A percentile compares a stretch with the other conserved stretches of the same genome.
phyloP scores from a whole-genome alignment of 2,888 invertebrate genomes.

The Drosophila gaucha region DNA sequence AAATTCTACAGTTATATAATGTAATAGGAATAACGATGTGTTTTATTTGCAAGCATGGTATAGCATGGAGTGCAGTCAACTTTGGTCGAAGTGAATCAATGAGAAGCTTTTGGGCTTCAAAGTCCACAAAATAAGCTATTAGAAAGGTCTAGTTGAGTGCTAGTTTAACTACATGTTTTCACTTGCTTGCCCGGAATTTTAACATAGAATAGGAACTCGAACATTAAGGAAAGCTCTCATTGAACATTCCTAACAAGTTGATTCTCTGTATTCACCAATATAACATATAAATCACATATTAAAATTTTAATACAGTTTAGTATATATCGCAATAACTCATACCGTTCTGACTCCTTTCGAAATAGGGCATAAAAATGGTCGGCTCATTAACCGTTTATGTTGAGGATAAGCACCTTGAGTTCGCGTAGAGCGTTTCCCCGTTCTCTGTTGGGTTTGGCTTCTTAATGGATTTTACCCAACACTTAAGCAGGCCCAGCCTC shows the following conservation, averaged over 20 bases:
- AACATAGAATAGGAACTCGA: neutral
- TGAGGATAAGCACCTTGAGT: neutral
- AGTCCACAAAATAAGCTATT: neutral
- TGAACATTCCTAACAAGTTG: neutral
- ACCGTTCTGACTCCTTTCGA: neutral
- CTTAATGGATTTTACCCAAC: conserved; percentile 45
- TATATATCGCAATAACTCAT: too few species aligned
- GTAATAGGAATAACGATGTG: conserved; percentile 32
- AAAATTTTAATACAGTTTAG: neutral
- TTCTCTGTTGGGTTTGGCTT: conserved; percentile 10
- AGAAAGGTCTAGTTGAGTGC: neutral
- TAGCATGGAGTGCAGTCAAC: conserved; percentile 9
- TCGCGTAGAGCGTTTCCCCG: conserved; percentile 12
- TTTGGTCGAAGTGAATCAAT: neutral
- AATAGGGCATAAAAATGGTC: neutral
- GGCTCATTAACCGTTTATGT: conserved; percentile 4
- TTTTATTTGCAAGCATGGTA: conserved; percentile 30
- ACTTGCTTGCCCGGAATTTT: neutral
- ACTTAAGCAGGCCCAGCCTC: conserved; percentile 29
- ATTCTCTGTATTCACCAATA: neutral
- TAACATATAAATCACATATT: neutral
- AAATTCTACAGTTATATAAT: conserved; percentile 56
- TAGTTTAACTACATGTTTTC: too few species aligned
- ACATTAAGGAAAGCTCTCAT: neutral
- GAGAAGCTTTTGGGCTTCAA: neutral